These are phyloP conservation scores for Cyphomyrus plagiostoma DNA, from an alignment of 2,113 vertebrate species.

Conservation along the genomic window DNA sequence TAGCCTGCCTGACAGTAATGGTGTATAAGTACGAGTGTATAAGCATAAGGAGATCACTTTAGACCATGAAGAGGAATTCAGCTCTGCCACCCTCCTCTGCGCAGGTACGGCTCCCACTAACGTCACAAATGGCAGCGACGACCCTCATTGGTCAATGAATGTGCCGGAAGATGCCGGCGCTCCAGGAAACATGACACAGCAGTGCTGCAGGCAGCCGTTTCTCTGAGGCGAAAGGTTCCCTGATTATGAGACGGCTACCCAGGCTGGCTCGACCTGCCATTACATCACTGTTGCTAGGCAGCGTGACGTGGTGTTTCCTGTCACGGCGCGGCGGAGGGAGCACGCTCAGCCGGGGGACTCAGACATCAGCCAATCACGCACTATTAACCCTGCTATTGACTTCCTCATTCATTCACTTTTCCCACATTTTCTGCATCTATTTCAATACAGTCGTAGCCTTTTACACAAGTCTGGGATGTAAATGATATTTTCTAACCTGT, in stretches of 20 bases:
- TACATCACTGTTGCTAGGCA: conserved; percentile 27
- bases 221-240: not conserved
- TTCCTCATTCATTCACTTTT: not conserved
- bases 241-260: conserved; percentile 4
- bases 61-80: not conserved
- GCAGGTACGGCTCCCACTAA: not conserved
- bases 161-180: not conserved
- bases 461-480: not conserved
- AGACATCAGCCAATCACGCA: not conserved
- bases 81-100: not conserved
- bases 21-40: not conserved
- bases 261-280: not conserved
- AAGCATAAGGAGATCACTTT: not conserved
- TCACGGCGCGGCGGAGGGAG: not conserved
- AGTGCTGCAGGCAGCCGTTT: conserved; percentile 15
- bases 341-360: not conserved
- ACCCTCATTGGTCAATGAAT: not conserved
- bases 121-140: not conserved
- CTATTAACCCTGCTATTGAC: not conserved
- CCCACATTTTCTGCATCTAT: not conserved
- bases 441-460: not conserved
- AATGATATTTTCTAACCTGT: not conserved
- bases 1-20: not conserved
- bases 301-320: conserved; percentile 24
- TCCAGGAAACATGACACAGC: conserved; percentile 7